Base-by-base conservation (phyloP, 92 coral and sea anemone genomes). In the Zoanthus sociatus region DNA sequence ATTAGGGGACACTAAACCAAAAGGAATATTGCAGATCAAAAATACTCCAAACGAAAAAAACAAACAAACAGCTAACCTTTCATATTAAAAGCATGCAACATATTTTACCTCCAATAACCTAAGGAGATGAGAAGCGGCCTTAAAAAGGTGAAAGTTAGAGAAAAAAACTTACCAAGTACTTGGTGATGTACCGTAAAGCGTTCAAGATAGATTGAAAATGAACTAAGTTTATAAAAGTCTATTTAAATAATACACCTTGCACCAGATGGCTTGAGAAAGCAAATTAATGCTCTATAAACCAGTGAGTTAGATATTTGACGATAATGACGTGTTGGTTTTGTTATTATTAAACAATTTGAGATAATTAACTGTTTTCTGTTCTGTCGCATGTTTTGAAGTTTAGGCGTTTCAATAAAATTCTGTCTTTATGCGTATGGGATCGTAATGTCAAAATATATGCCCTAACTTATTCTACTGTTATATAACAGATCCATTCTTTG, bases 211-310 rank as follows among this genome's bases (percentile, higher is more conserved):
- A 67, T 10, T 64, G 58, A n/a, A 20, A 66, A 81, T 81, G 73
- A 67, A 21, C 74, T 81, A 81, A 66, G 85, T 26, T 64, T 81
- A 81, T 81, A 66, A 81, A 81, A 51, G 84, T 21, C 73, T 63
- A 81, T 81, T 81, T 67, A 63, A 81, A 81, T 81, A 81, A 81
- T 81, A 71, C 46, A 20, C 88, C 68, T 20, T 69, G 84, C 47
- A 79, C 95, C 98, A 94, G 98, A 94, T 94, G 98, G 89, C 91
- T 77, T 64, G 86, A 86, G 83, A 90, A 83, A 87, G 79, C 88
- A 45, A 77, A 61, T 90, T 87, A 90, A 90, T 82, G 69, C 87
- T 78, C 16, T 12, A 61, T 77, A 90, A 83, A 46, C 90, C 86
- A 90, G 78, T 84, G 78, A 89, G 71, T 78, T 76, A 83, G 94